Evolutionary conservation across 2,888 invertebrate genomes (phyloP), one percentile per base, ranked within the genome.

Genomic region (Isoperla grammatica): DNA sequence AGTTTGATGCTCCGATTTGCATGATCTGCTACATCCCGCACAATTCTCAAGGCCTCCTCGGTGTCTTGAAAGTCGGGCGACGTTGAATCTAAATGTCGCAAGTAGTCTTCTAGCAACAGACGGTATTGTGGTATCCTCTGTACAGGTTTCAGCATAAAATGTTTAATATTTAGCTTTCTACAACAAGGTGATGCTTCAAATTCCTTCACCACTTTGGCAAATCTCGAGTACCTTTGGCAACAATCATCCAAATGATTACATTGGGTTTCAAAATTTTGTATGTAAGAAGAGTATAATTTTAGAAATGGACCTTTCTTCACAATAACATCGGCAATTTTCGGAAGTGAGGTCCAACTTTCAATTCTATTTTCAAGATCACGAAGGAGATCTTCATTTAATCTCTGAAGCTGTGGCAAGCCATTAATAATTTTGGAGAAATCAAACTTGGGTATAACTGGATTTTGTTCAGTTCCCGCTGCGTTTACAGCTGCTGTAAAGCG

Each of bases 91-190:
- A 84, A 74, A 66, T 80, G 76, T 66, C 78, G 78, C 56, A 80
- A 69, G 70, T 85, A 85, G 70, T 82, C 81, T 70, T 81, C 79
- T 15, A 85, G 72, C 8, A 85, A 72, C 2, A 85, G 72, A 65
- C 80, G 77, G 70, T 85, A 85, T 69, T 84, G 82, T n/a, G 84
- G 83, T 63, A 85, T 79, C 68, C 85, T 73, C 69, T 85, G 85
- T 59, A 85, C 81, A 0, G 85, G 85, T 71, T 84, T 84, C 61
- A 85, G 72, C 83, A 85, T 83, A 67, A 81, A 83, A 73, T 84
- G 83, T 53, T 79, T 78, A 50, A 85, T 65, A 1, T 80, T 76
- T 46, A 85, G 71, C 67, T 79, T 80, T 56, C 73, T 71, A 48
- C 64, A 64, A 8, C 60, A 23, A 20, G 62, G 61, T n/a, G 61